Evolutionary conservation across 2,113 vertebrate genomes (phyloP).

Genomic region (Romanogobio albipinnatus): DNA sequence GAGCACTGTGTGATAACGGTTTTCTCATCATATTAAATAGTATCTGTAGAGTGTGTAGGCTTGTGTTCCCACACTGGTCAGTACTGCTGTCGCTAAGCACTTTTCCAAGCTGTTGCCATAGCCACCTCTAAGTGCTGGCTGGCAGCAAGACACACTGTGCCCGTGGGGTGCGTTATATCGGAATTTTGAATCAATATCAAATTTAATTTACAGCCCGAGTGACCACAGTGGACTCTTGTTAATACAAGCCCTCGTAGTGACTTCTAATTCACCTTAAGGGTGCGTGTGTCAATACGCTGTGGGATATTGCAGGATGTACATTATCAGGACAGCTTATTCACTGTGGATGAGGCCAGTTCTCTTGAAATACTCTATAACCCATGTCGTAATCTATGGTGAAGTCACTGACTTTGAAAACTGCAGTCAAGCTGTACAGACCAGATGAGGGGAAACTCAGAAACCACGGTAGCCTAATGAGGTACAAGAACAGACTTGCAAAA

Average conservation of each 20-base stretch:
- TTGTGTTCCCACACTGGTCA: constrained; percentile 55
- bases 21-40: constrained; percentile 39
- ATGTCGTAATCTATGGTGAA: not conserved
- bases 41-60: constrained; percentile 39
- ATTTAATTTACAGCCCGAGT: constrained; percentile 68
- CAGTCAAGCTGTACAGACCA: constrained; percentile 38
- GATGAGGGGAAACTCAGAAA: constrained; percentile 34
- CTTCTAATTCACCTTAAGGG: constrained; percentile 61
- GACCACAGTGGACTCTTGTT: constrained; percentile 67
- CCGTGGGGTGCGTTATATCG: constrained; percentile 53
- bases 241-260: constrained; percentile 62
- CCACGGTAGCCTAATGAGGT: not conserved
- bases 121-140: constrained; percentile 48
- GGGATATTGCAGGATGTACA: not conserved
- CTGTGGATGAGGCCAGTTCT: constrained; percentile 21
- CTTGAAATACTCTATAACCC: not conserved
- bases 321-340: constrained; percentile 9
- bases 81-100: constrained; percentile 58
- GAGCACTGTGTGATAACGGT: constrained; percentile 8
- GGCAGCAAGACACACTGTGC: constrained; percentile 46
- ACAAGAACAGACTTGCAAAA: constrained; percentile 5
- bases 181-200: constrained; percentile 69
- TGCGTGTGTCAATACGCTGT: constrained; percentile 52
- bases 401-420: not conserved
- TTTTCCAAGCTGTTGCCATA: constrained; percentile 59